Percentiles rank a stretch among this genome's conserved stretches.
phyloP scores from a whole-genome alignment of 2,797 vertebrate species.

The Trematomus bernacchii region DNA sequence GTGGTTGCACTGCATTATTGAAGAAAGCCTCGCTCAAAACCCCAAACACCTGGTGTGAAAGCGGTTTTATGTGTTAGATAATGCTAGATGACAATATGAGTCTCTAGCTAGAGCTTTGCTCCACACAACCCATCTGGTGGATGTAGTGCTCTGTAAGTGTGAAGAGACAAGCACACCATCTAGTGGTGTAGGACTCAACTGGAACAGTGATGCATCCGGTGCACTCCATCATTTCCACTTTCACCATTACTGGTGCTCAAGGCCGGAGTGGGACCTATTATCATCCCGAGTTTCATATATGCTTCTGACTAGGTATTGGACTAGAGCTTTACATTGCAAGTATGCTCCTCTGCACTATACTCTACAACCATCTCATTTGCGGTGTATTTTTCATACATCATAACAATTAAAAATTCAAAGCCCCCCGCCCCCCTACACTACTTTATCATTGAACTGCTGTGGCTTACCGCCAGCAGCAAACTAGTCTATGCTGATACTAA shows the following conservation, averaged over 20 bases:
- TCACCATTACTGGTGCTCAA: neutral
- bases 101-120: conserved; percentile 32
- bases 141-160: conserved; percentile 12
- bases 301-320: too few species aligned
- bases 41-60: conserved; percentile 15
- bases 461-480: too few species aligned
- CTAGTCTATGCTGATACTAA: too few species aligned
- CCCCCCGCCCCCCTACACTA: too few species aligned
- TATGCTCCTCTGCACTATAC: too few species aligned
- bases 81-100: conserved; percentile 41
- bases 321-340: too few species aligned
- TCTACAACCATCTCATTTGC: too few species aligned
- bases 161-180: conserved; percentile 78
- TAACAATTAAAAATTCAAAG: too few species aligned
- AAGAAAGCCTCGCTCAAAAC: conserved; percentile 35
- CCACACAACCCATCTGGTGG: conserved; percentile 43
- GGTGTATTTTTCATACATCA: too few species aligned
- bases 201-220: conserved; percentile 13
- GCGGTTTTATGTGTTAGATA: conserved; percentile 43
- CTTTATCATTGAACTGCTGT: too few species aligned
- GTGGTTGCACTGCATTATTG: conserved; percentile 47
- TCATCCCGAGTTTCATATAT: too few species aligned
- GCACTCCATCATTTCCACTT: neutral
- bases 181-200: conserved; percentile 72
- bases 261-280: too few species aligned